Evolutionary conservation across 2,888 invertebrate genomes (phyloP).

Genomic region (Diploptera punctata): DNA sequence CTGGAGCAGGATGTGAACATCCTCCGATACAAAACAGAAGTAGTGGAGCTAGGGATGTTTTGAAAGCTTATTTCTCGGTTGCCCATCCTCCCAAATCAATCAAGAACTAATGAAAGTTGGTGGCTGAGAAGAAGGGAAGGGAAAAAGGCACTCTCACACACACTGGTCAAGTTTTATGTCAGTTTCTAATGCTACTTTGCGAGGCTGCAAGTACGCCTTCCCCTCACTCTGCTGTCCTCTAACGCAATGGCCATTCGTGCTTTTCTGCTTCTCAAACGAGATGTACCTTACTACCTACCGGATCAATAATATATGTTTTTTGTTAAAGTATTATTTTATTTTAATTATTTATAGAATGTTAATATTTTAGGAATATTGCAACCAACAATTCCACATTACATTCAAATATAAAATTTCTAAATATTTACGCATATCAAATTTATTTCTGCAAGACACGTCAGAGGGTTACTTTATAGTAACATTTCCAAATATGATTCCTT

Average conservation of each 20-base stretch:
- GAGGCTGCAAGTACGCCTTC: conserved; percentile 26
- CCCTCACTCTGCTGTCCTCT: conserved; percentile 21
- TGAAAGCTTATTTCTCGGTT: conserved; percentile 21
- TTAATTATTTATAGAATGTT: too few species aligned
- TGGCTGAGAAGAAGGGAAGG: not conserved
- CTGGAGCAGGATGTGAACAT: too few species aligned
- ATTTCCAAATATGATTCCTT: too few species aligned
- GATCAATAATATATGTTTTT: too few species aligned
- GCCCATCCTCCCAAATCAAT: conserved; percentile 37
- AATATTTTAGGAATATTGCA: too few species aligned
- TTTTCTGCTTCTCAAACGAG: not conserved
- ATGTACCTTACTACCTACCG: not conserved
- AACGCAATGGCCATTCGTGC: not conserved
- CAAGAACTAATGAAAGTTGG: conserved; percentile 36
- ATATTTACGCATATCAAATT: too few species aligned
- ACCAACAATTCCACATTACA: too few species aligned
- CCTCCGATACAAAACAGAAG: conserved; percentile 30
- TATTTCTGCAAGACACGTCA: too few species aligned
- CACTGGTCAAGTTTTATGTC: conserved; percentile 36
- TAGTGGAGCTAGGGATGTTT: conserved; percentile 14
- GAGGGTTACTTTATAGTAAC: too few species aligned
- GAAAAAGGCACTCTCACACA: conserved; percentile 17
- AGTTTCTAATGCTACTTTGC: conserved; percentile 26
- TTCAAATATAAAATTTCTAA: too few species aligned
- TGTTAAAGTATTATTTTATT: too few species aligned